Evolutionary conservation across 2,797 vertebrate species (phyloP), one percentile per base, ranked within the genome.

Genomic region (Oreochromis mossambicus): DNA sequence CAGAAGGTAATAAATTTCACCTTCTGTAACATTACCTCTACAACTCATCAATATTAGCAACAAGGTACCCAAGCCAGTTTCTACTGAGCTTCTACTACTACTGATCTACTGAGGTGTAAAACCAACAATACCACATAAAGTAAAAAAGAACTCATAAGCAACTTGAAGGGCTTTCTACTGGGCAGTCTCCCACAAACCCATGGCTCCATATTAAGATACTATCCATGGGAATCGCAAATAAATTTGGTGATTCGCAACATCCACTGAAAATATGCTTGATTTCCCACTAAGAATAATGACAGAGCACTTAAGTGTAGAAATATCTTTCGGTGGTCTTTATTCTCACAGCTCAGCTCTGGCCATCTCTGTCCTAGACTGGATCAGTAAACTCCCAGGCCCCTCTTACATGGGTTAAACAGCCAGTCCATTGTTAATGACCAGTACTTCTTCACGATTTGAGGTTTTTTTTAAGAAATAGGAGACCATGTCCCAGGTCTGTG

Each of bases 11-110:
- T 8, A 1, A 14, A 41, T 38, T 13, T 8, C 36, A 68, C n/a
- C 36, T 70, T 43, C 21, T 26, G 21, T 70, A 46, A 43, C 3
- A 46, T 26, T 26, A 17, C 1, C 41, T 43, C 66, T 3, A 43
- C 66, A 70, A 4, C 14, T 46, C 38, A 1, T 43, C 2, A 46
- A 46, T 8, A 46, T 70, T 46, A 46, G 15, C 21, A 70, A 7
- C 14, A 26, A 46, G 21, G 66, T 46, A 0, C 13, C 14, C 0
- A 43, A 29, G 0, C 14, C 66, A 17, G 1, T 43, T 46, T 70
- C 66, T 70, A 7, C 41, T 68, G 1, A 24, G 63, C 58, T 63
- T 63, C 32, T 63, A 21, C 14, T 70, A 1, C 13, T 41, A 17
- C 38, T 46, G 14, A 46, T 26, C 41, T 46, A 0, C 38, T 70